Conservation (phyloP, 2,113 vertebrate species). For the Eurypyga helias region DNA sequence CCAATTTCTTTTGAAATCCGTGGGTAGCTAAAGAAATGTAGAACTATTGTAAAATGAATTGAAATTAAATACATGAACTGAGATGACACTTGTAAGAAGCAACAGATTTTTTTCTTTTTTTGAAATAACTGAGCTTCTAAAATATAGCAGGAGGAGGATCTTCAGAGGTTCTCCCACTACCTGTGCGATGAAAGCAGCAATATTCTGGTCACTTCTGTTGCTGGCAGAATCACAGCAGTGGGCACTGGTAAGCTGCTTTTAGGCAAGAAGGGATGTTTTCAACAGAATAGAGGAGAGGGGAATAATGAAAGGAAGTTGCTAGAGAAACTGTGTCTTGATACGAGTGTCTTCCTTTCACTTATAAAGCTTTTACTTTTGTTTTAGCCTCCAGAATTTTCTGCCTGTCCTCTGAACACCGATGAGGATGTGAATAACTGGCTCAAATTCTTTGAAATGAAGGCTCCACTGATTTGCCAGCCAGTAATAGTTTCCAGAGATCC, state of each 20-base stretch:
- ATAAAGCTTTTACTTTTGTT: constrained; percentile 12
- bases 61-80: not conserved
- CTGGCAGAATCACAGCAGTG: not conserved
- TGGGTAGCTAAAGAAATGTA: not conserved
- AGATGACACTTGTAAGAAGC: not conserved
- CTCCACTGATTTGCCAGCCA: constrained; percentile 92
- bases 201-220: not conserved
- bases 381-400: constrained; percentile 91
- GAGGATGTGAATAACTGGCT: constrained; percentile 93
- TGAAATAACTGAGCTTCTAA: not conserved
- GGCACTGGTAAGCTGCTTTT: not conserved
- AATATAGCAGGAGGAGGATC: not conserved
- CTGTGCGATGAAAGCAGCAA: not conserved
- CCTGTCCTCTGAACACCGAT: constrained; percentile 86
- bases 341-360: not conserved
- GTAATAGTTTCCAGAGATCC: constrained; percentile 95
- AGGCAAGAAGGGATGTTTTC: not conserved
- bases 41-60: not conserved
- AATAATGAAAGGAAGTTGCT: not conserved
- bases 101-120: not conserved
- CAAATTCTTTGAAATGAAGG: constrained; percentile 90
- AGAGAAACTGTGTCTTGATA: not conserved
- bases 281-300: not conserved
- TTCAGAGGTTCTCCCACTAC: not conserved
- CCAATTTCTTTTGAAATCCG: not conserved